Evolutionary conservation across 2,888 invertebrate species (phyloP), one percentile per base, ranked within the genome.

Genomic region (Eristalinus aeneus): DNA sequence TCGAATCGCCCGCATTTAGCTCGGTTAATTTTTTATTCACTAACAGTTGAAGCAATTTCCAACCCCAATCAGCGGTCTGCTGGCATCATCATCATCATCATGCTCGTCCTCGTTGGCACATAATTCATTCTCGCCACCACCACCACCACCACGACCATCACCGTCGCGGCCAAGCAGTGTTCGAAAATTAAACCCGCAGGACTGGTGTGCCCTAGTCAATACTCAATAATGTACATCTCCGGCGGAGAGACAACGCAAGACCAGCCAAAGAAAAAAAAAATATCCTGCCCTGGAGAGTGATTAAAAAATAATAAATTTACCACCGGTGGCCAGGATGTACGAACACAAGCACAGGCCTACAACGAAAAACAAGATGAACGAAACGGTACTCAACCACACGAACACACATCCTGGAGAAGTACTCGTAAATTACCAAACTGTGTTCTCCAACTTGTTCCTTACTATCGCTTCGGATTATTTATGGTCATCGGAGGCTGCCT

Each of bases 301-400:
- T 91, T 91, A 92, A 91, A 91, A 91, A 91, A 91, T 90, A 91
- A 91, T 90, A 91, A 90, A 91, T 91, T 91, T 90, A 85, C 80
- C 80, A 76, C 68, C 72, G 75, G 71, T 72, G 76, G 63, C 46
- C 75, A n/a, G 58, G 20, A 6, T 16, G 27, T 5, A 2, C 27
- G 27, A 27, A 5, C 27, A 2, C 46, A 16, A 46, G 16, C 5
- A 46, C 46, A 46, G n/a, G 46, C 46, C 46, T 46, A n/a, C 46
- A 16, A 16, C 16, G 32, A 32, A 36, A 39, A 27, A 31, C 27
- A 39, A 69, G 39, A 23, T n/a, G n/a, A 22, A 31, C 34, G 39
- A 39, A 32, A 72, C 27, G 56, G 63, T n/a, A 58, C 36, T 1
- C 8, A 46, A 5, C 46, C 16, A 46, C 46, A 46, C 46, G 31